Base-by-base conservation (phyloP, 2,888 invertebrate species). In the Saturnia japonica region DNA sequence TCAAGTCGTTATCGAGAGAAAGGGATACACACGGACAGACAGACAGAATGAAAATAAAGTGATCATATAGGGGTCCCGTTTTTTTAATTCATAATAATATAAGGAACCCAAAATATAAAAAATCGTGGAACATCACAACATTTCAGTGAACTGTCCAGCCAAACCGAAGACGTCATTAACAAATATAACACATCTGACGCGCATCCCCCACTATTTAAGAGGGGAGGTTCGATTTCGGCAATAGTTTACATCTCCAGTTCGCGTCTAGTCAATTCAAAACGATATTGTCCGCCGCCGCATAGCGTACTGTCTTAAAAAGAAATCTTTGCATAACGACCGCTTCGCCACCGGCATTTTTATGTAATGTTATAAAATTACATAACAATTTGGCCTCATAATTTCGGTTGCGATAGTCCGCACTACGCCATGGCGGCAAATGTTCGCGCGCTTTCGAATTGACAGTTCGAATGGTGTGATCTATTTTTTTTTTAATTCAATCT, bases 361-460 rank as follows among this genome's bases (percentile, higher is more conserved):
- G 89, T 91, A 93, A 93, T 89, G 88, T 85, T 89, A 92, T 88
- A 87, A 88, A 85, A 82, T 93, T 91, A 85, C 84, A 86, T 86
- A 91, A 92, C 81, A 82, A 88, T 88, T 90, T 85, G 91, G 87
- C 91, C 91, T 91, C 91, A 90, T 88, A 91, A 89, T 91, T 92
- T 87, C 83, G 82, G 85, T 88, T 88, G 84, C 88, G 81, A 87
- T 88, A 89, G 88, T 90, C 86, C 79, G 76, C 80, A 79, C 79
- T 80, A 74, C 80, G 88, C 89, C 87, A 89, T 90, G 90, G 83
- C 84, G 76, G 80, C 73, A 75, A 75, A 72, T 79, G 86, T 85
- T 83, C 86, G 84, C 80, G 86, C 85, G 87, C 84, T 86, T 87
- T 88, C 83, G 77, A 71, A 68, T 69, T 62, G 60, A 68, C 34